Percentiles rank a stretch among this genome's conserved stretches.
These are phyloP conservation scores for Holothuria glaberrima DNA, from an alignment of 35 echinoderm and acorn worm genomes.

Conservation along the genomic window DNA sequence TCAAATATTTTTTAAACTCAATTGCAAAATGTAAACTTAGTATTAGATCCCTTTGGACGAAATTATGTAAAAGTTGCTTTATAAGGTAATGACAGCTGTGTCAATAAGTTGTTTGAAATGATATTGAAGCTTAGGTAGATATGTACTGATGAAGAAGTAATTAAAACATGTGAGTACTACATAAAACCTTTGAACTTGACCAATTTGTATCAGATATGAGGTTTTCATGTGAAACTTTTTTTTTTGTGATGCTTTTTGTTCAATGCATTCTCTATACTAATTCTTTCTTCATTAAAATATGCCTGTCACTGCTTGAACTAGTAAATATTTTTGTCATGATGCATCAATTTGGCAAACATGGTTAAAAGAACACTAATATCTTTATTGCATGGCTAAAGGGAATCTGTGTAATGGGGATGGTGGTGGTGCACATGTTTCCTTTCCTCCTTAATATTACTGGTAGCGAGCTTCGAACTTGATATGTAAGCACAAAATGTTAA, in stretches of 20 bases:
- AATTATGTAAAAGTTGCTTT: slow-evolving; percentile 17
- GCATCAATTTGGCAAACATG: not conserved
- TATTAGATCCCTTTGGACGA: no score
- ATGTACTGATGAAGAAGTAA: slow-evolving; percentile 33
- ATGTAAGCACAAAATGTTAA: not conserved
- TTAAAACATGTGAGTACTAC: not conserved
- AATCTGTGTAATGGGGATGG: not conserved
- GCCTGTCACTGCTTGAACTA: no score
- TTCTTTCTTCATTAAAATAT: not conserved
- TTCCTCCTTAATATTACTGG: not conserved
- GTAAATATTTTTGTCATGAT: no score
- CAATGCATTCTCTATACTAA: not conserved
- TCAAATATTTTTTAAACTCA: no score
- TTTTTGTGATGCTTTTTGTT: not conserved
- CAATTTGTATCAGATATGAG: not conserved
- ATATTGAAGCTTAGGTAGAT: slow-evolving; percentile 35
- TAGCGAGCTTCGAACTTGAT: not conserved
- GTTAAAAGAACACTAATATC: not conserved
- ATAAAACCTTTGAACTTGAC: not conserved
- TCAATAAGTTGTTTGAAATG: slow-evolving; percentile 32
- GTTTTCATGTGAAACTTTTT: not conserved
- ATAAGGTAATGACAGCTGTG: slow-evolving; percentile 36
- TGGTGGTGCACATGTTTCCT: not conserved
- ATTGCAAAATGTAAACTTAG: no score
- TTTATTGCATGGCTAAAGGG: no score